Evolutionary conservation across 2,113 vertebrate species (phyloP), one percentile per base, ranked within the genome.

Genomic region (Diadophis punctatus): DNA sequence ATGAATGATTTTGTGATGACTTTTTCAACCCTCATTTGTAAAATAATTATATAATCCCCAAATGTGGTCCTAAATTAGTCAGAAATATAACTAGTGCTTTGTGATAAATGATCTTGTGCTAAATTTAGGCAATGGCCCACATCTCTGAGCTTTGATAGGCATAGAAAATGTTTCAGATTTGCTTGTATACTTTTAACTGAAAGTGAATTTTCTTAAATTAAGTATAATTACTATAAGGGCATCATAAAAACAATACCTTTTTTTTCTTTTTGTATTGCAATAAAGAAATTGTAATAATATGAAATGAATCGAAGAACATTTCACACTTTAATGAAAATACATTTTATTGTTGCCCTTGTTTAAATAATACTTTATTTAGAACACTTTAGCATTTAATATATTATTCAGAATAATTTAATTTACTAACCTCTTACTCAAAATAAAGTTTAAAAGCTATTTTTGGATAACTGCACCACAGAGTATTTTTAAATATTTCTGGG

Each of bases 31-130:
- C 60, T 30, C n/a, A 0, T 89, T 92, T 95, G 34, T 80, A 80
- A 39, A 93, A 86, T 88, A 92, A 94, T 96, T 95, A 94, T 95
- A 94, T 95, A 95, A 96, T 96, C 92, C 96, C 92, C 94, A 94
- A 96, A 94, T 95, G 94, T 90, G 90, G 34, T 4, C 80, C 88
- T 80, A 53, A 90, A 3, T 52, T 90, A 80, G 8, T 27, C 89
- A 12, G 43, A 91, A 49, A 1, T 7, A 58, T 55, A 87, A 85
- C 89, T 89, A 39, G 20, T 60, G 56, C 16, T 39, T 80, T 80
- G n/a, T 9, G 68, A 25, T 55, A 34, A 53, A 84, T 43, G 34
- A 34, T 3, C 8, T 86, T 86, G 51, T 10, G 27, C 9, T 58
- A 86, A 85, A 92, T 68, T 52, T 18, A 55, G 8, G 14, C 34